These are phyloP conservation scores for Vanessa atalanta DNA, from an alignment of 1,140 invertebrate genomes.

Conservation along the genomic window DNA sequence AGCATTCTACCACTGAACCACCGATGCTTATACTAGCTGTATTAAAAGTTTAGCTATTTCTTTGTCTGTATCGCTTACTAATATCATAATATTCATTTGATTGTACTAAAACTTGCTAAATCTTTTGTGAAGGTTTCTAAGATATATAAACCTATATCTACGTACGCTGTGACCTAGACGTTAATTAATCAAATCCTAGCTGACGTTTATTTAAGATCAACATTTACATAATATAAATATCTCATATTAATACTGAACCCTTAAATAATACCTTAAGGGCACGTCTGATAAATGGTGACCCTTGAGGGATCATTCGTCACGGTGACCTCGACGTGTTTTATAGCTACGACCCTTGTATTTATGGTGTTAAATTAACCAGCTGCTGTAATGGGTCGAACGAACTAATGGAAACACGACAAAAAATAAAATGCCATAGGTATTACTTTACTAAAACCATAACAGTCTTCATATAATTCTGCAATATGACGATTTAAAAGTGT, in stretches of 20 bases:
- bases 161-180: too few species aligned
- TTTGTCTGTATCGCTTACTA: too few species aligned
- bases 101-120: too few species aligned
- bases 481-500: too few species aligned
- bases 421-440: neutral
- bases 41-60: too few species aligned
- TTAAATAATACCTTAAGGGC: neutral
- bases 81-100: too few species aligned
- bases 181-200: too few species aligned
- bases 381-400: neutral
- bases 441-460: neutral
- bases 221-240: too few species aligned
- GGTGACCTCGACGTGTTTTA: neutral
- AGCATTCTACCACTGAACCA: constrained; percentile 97
- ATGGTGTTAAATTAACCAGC: neutral
- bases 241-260: neutral
- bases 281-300: neutral
- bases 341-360: neutral
- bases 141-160: too few species aligned
- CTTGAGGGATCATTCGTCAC: neutral
- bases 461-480: too few species aligned
- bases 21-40: constrained; percentile 81
- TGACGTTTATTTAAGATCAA: too few species aligned
- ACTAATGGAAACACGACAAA: neutral
- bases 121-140: too few species aligned